Base-by-base conservation (phyloP, 2,888 invertebrate genomes). In the Pegoplata infirma region DNA sequence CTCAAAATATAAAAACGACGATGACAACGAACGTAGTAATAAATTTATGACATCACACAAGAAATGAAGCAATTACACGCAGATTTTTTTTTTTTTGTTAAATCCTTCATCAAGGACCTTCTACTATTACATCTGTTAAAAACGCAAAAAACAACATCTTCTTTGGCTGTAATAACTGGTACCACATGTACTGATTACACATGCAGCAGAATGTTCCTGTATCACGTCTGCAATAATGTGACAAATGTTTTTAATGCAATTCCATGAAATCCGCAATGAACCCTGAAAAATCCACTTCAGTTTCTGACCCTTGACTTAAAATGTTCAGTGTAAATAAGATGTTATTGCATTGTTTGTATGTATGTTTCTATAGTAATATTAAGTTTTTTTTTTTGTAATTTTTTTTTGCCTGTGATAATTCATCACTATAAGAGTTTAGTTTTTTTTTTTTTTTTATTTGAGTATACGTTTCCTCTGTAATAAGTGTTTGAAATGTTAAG, bases 211-310 rank as follows among this genome's bases (percentile, higher is more conserved):
- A 12, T 61, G 19, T 55, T 14, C 8, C 32, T 46, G 47, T 40
- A 75, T 73, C 84, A 82, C 80, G 81, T 82, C 74, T 46, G 80
- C 82, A 81, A 82, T 84, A 85, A 84, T 85, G 86, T 86, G 85
- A 86, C 84, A 86, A 86, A 85, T 84, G 83, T 84, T 84, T 85
- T 84, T 86, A 82, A 19, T 73, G 69, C 23, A 66, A 55, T 74
- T 53, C 63, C 53, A 51, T 44, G 21, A 21, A 66, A 47, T 51
- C 10, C 8, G 51, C 28, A 55, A 59, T 59, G 55, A 71, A 64
- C 59, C 36, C 53, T 56, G 44, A 63, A 44, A 49, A 77, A 59
- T 40, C 40, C 73, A 51, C 64, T 74, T 69, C 21, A 28, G 28
- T 59, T 64, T 64, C n/a, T 67, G 71, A 75, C 40, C 67, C 66